Base-by-base conservation (phyloP, 2,888 invertebrate genomes). In the Pristionchus fissidentatus region DNA sequence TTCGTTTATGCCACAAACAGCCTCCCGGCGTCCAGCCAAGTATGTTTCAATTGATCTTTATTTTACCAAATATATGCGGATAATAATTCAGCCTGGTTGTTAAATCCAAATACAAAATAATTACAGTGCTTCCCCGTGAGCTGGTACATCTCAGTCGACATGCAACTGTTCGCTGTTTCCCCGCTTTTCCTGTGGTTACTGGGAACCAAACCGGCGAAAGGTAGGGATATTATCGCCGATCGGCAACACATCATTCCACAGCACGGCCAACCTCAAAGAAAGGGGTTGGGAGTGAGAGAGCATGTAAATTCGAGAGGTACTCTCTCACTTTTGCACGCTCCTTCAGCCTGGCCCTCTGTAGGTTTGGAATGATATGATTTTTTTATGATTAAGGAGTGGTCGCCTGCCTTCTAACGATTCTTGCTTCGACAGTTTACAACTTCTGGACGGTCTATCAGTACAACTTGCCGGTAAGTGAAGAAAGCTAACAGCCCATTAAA, bases 81-180 rank as follows among this genome's bases (percentile, higher is more conserved):
- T n/a, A n/a, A n/a, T n/a, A n/a, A n/a, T n/a, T n/a, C n/a, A n/a
- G n/a, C n/a, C n/a, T n/a, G n/a, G n/a, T n/a, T n/a, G n/a, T n/a
- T n/a, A n/a, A n/a, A n/a, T n/a, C n/a, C n/a, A n/a, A n/a, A 32
- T 29, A 3, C 55, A 32, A 3, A 19, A 38, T 66, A 22, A 1
- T 4, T 26, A 1, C 70, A 70, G 70, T 70, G 41, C 43, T n/a
- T 70, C 5, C 43, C 70, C 22, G 38, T 70, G n/a, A 70, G 41
- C 26, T 70, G 70, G 70, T 70, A 70, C 43, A 22, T 70, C 70
- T 70, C 70, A 8, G 70, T 70, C 10, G 70, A 70, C 5, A 26
- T 70, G 26, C 70, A 70, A 70, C 41, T 70, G 22, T 70, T 70
- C 43, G 70, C 70, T 10, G 5, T 70, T 26, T 70, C 70, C 26